Conservation (phyloP, 2,888 invertebrate genomes). For the Neoascia interrupta region DNA sequence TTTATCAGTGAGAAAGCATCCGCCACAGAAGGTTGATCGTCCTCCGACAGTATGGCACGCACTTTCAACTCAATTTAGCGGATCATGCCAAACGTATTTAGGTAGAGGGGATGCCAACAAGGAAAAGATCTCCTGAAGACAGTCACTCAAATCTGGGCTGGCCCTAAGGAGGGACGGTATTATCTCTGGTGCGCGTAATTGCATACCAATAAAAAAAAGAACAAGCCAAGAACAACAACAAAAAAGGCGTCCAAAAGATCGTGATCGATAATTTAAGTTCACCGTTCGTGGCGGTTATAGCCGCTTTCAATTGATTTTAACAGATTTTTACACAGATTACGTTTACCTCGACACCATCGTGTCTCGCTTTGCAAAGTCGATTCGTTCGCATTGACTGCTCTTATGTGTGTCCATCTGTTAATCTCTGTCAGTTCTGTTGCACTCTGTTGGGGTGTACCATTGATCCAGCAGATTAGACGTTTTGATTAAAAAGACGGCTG, state of each 20-base stretch:
- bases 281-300: conserved; percentile 56
- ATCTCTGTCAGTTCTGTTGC: conserved; percentile 3
- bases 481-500: conserved; percentile 48
- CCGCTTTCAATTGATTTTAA: conserved; percentile 66
- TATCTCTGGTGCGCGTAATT: conserved; percentile 58
- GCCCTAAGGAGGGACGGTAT: conserved; percentile 58
- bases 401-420: conserved; percentile 9
- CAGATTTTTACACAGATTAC: conserved; percentile 65
- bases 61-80: conserved; percentile 46
- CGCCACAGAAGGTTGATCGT: not conserved
- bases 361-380: too few species aligned
- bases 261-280: conserved; percentile 68
- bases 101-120: too few species aligned
- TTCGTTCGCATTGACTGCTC: not conserved
- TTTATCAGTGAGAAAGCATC: conserved; percentile 50
- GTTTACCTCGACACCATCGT: conserved; percentile 53
- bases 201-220: conserved; percentile 44
- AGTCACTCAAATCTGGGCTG: conserved; percentile 39
- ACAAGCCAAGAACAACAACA: not conserved
- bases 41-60: conserved; percentile 56
- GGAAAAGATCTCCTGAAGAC: too few species aligned
- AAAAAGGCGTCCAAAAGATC: conserved; percentile 47
- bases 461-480: conserved; percentile 37
- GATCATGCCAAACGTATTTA: too few species aligned
- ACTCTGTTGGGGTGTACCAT: conserved; percentile 25